Base-by-base conservation (phyloP, 2,113 vertebrate species). In the Isichthys henryi region DNA sequence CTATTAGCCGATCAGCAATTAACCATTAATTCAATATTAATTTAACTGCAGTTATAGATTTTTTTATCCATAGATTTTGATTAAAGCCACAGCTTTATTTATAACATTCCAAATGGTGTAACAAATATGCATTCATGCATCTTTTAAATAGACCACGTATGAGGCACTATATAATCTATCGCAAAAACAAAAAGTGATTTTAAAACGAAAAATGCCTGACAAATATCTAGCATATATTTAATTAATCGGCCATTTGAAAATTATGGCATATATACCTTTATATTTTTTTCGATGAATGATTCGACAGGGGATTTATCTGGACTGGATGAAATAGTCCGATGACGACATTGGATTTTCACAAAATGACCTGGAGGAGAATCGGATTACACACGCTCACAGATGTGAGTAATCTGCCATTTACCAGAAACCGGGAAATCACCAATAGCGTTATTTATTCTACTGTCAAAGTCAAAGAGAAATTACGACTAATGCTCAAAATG, bases 361-460 rank as follows among this genome's bases (percentile, higher is more conserved):
- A 95, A 95, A 94, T 92, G 93, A 95, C 94, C 91, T 94, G 91
- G 93, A 94, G 91, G 89, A 90, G 94, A 95, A 95, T 95, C 93
- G 93, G 95, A 96, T 96, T 96, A 95, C 94, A 94, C 66, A 89
- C 91, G 89, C 94, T 94, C 93, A 93, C 94, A 95, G 93, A 95
- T 95, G 94, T 95, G 93, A 93, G 93, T 95, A 95, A 96, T 95
- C 92, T 95, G 93, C 95, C 92, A 95, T 94, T 94, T 94, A 94
- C 82, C 91, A 92, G 92, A 91, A 93, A 94, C 91, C 90, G 90
- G 88, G 90, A 92, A 94, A 90, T 91, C 93, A 90, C 91, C 91
- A 90, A 35, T 90, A 93, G 92, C 91, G 91, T 77, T 88, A 90
- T 91, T 91, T 56, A 80, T 86, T 85, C 7, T 49, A 70, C 31